A percentile compares a stretch with the other conserved stretches of the same genome.
Evolutionary conservation across 2,113 vertebrate genomes (phyloP).

Genomic region (Amia ocellicauda): DNA sequence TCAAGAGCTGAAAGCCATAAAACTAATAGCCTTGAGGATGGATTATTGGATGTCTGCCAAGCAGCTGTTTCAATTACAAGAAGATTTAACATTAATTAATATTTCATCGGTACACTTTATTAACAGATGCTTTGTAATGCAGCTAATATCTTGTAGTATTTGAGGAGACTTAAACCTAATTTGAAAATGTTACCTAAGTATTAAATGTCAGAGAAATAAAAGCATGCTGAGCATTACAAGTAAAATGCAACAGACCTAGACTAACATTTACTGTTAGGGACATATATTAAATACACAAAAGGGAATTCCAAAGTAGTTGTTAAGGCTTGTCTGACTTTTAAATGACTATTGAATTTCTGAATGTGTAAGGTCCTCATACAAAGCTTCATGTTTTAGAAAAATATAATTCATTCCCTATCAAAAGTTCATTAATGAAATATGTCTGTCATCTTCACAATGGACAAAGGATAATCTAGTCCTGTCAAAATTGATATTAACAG

Average conservation of each 20-base stretch:
- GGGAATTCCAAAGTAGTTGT: neutral
- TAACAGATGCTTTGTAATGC: slow-evolving; percentile 11
- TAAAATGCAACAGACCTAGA: too few species aligned
- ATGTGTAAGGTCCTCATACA: neutral
- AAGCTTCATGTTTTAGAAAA: neutral
- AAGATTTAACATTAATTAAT: slow-evolving; percentile 19
- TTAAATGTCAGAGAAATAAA: neutral
- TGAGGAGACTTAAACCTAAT: neutral
- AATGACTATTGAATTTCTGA: neutral
- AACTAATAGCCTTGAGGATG: slow-evolving; percentile 8
- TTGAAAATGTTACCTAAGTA: slow-evolving; percentile 1
- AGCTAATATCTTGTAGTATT: neutral
- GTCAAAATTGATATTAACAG: too few species aligned
- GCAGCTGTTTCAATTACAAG: slow-evolving; percentile 10
- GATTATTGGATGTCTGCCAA: neutral
- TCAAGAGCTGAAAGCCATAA: neutral
- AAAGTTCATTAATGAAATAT: too few species aligned
- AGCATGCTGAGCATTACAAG: neutral
- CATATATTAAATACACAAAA: too few species aligned
- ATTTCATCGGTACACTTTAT: slow-evolving; percentile 14
- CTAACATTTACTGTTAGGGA: too few species aligned
- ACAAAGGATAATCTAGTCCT: too few species aligned
- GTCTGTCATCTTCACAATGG: too few species aligned
- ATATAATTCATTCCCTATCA: too few species aligned
- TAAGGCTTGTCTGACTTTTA: neutral